Percentiles rank a stretch among this genome's conserved stretches.
Evolutionary conservation across 1,140 invertebrate genomes (phyloP).

Genomic region (Bombus consobrinus): DNA sequence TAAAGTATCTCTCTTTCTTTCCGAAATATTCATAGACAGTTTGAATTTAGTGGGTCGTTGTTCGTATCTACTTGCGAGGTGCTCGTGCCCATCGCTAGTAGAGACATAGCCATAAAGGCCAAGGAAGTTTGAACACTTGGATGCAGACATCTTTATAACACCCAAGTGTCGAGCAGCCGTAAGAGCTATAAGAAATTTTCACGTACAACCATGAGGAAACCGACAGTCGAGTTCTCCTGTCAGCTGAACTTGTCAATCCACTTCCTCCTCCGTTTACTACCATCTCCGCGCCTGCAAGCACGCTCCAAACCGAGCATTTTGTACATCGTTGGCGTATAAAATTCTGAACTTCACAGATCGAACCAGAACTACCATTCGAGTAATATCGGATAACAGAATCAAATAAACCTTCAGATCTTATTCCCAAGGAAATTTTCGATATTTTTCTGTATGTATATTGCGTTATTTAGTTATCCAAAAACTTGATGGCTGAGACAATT

Average conservation of each 20-base stretch:
- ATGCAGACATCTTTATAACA: slow-evolving; percentile 1
- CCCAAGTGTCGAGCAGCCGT: neutral
- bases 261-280: neutral
- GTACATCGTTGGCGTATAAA: neutral
- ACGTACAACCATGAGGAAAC: neutral
- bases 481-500: too few species aligned
- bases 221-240: neutral
- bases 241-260: neutral
- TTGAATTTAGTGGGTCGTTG: neutral
- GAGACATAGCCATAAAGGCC: neutral
- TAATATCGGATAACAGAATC: neutral
- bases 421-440: neutral
- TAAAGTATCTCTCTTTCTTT: neutral
- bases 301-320: neutral
- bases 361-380: neutral
- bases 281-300: neutral
- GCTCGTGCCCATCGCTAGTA: neutral
- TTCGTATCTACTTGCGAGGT: neutral
- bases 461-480: too few species aligned
- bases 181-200: slow-evolving; percentile 5
- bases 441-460: neutral
- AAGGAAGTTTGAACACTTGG: neutral
- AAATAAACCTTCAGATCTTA: neutral
- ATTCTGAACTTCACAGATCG: neutral
- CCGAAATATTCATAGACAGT: neutral